Evolutionary conservation across 1,140 invertebrate genomes (phyloP).

Genomic region (Drosophila biarmipes): DNA sequence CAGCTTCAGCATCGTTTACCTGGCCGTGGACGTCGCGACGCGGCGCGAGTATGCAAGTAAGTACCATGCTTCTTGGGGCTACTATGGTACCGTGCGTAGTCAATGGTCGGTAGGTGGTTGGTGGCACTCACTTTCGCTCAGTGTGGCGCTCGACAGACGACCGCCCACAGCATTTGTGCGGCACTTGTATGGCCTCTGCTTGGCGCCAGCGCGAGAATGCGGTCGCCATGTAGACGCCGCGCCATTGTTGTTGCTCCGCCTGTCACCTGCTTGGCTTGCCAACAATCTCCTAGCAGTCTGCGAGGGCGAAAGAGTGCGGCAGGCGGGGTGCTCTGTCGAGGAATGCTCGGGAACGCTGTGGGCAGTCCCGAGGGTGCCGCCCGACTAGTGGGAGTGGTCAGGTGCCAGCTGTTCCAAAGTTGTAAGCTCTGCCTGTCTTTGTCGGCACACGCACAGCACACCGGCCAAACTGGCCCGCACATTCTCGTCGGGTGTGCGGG

Average conservation of each 20-base stretch:
- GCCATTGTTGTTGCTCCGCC: slow-evolving; percentile 17
- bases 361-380: background rate
- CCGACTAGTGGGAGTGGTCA: background rate
- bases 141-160: slow-evolving; percentile 4
- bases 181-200: slow-evolving; percentile 52
- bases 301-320: slow-evolving; percentile 3
- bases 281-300: slow-evolving; percentile 13
- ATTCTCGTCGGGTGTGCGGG: slow-evolving; percentile 2
- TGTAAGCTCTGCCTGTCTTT: no score
- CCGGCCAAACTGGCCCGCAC: background rate
- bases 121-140: slow-evolving; percentile 34
- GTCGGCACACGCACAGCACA: no score
- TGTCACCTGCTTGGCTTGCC: slow-evolving; percentile 48
- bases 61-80: slow-evolving; percentile 75
- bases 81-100: slow-evolving; percentile 3
- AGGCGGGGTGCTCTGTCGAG: background rate
- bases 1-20: slow-evolving; percentile 97
- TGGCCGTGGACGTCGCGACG: slow-evolving; percentile 95
- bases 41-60: slow-evolving; percentile 97
- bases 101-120: background rate
- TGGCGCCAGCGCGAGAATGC: slow-evolving; percentile 57
- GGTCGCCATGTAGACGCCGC: slow-evolving; percentile 53
- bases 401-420: background rate
- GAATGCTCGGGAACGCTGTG: slow-evolving; percentile 4
- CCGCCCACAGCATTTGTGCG: slow-evolving; percentile 36